Percentiles rank a stretch among this genome's conserved stretches.
Evolutionary conservation across 2,888 invertebrate species (phyloP).

Genomic region (Trachelus stipa): DNA sequence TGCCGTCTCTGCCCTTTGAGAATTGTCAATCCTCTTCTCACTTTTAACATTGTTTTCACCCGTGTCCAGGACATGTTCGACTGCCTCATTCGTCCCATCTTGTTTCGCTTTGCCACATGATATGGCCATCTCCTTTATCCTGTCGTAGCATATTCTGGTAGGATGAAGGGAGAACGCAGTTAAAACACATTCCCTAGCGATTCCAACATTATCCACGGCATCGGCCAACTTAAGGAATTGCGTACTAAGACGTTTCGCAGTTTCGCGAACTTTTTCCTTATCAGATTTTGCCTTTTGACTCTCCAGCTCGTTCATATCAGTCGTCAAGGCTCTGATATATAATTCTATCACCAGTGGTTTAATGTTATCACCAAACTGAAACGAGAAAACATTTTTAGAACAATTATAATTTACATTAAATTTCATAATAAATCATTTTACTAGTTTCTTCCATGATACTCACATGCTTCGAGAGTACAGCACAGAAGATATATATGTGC

Average conservation of each 20-base stretch:
- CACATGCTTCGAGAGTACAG: slow-evolving; percentile 65
- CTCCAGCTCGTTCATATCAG: slow-evolving; percentile 82
- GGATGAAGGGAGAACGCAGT: slow-evolving; percentile 83
- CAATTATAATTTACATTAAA: background rate
- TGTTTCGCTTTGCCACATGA: slow-evolving; percentile 68
- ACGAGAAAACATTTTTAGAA: slow-evolving; percentile 34
- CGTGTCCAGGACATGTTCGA: slow-evolving; percentile 23
- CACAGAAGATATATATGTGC: slow-evolving; percentile 77
- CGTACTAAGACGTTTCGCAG: slow-evolving; percentile 70
- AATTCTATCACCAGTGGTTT: slow-evolving; percentile 78
- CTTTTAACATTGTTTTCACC: slow-evolving; percentile 14
- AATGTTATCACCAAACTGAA: slow-evolving; percentile 71
- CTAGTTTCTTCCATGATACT: slow-evolving; percentile 29
- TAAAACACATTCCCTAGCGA: slow-evolving; percentile 78
- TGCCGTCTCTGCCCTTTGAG: slow-evolving; percentile 11
- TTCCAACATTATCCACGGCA: slow-evolving; percentile 71
- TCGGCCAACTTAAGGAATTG: slow-evolving; percentile 75
- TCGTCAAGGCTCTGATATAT: slow-evolving; percentile 79
- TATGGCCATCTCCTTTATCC: slow-evolving; percentile 70
- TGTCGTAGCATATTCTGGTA: slow-evolving; percentile 71
- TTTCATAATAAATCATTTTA: background rate
- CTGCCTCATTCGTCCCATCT: slow-evolving; percentile 49
- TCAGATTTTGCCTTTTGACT: slow-evolving; percentile 72
- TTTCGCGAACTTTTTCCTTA: slow-evolving; percentile 68
- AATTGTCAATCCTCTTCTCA: slow-evolving; percentile 14